A percentile compares a stretch with the other conserved stretches of the same genome.
These are phyloP conservation scores for Stigmatopora nigra DNA, from an alignment of 2,113 vertebrate species.

Conservation along the genomic window DNA sequence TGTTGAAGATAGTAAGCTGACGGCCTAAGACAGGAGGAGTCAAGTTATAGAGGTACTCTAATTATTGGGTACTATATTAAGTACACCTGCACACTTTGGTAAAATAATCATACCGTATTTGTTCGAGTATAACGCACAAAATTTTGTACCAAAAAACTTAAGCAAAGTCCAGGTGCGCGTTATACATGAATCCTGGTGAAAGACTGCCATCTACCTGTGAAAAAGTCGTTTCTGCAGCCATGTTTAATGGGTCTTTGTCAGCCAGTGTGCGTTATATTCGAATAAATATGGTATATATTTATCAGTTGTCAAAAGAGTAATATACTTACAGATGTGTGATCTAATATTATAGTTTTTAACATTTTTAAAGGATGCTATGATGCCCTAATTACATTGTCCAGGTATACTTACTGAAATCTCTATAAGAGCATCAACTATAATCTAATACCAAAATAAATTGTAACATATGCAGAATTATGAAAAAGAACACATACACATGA, in stretches of 20 bases:
- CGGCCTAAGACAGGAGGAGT: conserved; percentile 70
- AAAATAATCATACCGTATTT: no score
- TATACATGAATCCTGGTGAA: no score
- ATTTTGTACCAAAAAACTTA: no score
- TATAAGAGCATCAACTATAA: neutral
- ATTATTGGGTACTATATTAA: neutral
- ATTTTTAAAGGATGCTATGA: neutral
- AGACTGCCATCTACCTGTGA: no score
- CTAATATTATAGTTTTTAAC: neutral
- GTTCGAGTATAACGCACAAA: no score
- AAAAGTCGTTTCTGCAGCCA: no score
- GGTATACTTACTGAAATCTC: neutral
- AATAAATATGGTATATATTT: no score
- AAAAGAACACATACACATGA: conserved; percentile 19
- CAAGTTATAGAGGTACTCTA: neutral
- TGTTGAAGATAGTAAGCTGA: conserved; percentile 99
- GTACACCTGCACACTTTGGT: neutral
- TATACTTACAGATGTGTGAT: no score
- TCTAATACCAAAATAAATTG: conserved; percentile 20
- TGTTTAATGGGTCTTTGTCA: no score
- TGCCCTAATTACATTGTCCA: neutral
- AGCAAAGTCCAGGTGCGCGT: no score
- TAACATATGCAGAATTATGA: conserved; percentile 3
- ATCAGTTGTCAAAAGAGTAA: no score
- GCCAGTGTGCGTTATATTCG: no score